phyloP scores from a whole-genome alignment of 2,888 invertebrate genomes.

The Parascotia fuliginaria region DNA sequence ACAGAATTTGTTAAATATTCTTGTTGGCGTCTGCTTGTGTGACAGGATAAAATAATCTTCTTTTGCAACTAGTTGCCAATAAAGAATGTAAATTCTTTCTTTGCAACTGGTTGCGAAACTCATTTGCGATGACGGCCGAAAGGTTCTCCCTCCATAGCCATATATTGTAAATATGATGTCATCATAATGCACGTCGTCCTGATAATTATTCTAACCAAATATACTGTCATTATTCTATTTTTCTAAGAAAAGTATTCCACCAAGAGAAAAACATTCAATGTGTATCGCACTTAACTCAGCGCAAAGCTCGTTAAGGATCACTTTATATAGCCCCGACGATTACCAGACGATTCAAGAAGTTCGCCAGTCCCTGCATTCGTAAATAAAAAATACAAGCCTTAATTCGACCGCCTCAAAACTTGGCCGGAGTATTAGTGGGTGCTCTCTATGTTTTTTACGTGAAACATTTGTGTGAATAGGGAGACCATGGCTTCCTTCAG shows the following conservation, averaged over 20 bases:
- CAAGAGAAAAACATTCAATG: slow-evolving; percentile 16
- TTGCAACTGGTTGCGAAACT: too few relatives aligned
- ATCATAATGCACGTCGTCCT: too few relatives aligned
- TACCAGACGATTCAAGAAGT: slow-evolving; percentile 44
- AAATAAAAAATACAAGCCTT: slow-evolving; percentile 42
- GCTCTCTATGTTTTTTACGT: slow-evolving; percentile 35
- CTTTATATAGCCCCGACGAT: slow-evolving; percentile 47
- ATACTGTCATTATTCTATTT: too few relatives aligned
- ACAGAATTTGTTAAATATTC: too few relatives aligned
- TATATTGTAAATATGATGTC: too few relatives aligned
- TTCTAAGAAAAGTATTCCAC: neutral
- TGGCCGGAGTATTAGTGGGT: slow-evolving; percentile 31
- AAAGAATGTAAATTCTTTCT: too few relatives aligned
- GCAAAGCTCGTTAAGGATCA: slow-evolving; percentile 49
- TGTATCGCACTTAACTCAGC: slow-evolving; percentile 30
- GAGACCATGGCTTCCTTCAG: slow-evolving; percentile 21
- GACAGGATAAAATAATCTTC: too few relatives aligned
- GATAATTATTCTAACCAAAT: too few relatives aligned
- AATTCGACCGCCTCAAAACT: slow-evolving; percentile 37
- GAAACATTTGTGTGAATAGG: slow-evolving; percentile 33
- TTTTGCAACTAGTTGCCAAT: too few relatives aligned
- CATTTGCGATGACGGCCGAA: too few relatives aligned
- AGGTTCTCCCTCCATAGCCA: too few relatives aligned
- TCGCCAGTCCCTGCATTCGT: slow-evolving; percentile 32
- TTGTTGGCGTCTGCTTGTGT: too few relatives aligned